Evolutionary conservation across 2,113 vertebrate species (phyloP).

Genomic region (Catharus fuscescens): DNA sequence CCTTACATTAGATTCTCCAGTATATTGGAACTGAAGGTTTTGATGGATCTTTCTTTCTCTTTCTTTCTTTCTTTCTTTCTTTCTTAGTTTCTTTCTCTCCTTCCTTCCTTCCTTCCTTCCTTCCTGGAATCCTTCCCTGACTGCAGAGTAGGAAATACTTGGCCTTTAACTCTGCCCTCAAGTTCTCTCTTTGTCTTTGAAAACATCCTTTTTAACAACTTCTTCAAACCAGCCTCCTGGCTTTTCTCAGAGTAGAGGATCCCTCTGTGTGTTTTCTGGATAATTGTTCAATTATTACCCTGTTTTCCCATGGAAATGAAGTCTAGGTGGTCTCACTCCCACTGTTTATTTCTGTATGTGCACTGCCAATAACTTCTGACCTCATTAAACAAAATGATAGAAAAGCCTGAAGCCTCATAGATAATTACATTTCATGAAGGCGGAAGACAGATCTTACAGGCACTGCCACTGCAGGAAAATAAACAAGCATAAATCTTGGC

Average conservation of each 20-base stretch:
- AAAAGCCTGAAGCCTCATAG: slow-evolving; percentile 2
- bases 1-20: not conserved
- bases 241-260: not conserved
- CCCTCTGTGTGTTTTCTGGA: not conserved
- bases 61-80: not conserved
- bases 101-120: too few relatives aligned
- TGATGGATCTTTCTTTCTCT: not conserved
- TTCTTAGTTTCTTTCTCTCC: not conserved
- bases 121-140: not conserved
- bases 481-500: slow-evolving; percentile 2
- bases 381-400: not conserved
- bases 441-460: not conserved
- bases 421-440: slow-evolving; percentile 27
- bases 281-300: not conserved
- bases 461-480: not conserved
- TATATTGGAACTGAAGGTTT: not conserved
- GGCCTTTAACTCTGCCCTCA: not conserved
- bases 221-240: not conserved
- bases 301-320: not conserved
- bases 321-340: not conserved
- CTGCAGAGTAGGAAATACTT: not conserved
- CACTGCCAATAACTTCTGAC: not conserved
- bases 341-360: not conserved
- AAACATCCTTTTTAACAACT: not conserved
- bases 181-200: not conserved